These are phyloP conservation scores for Pyrochroa serraticornis DNA, from an alignment of 2,888 invertebrate species.

Conservation along the genomic window DNA sequence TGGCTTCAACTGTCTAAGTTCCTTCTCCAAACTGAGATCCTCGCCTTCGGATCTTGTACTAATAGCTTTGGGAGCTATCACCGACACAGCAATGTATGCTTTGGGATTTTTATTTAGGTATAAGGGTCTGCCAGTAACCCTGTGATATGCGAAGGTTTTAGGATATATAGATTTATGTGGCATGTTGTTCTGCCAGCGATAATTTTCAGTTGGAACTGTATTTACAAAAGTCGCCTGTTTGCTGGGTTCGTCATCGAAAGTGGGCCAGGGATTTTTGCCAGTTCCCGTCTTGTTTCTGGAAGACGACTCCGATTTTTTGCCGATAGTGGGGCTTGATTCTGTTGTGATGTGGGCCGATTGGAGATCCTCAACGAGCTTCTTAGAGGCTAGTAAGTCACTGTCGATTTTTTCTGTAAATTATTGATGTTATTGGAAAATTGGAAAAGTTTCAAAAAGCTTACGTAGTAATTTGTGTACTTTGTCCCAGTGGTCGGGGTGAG, in stretches of 20 bases:
- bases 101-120: constrained; percentile 53
- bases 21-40: constrained; percentile 51
- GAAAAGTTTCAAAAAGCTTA: constrained; percentile 39
- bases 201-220: constrained; percentile 30
- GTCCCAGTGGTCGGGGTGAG: constrained; percentile 55
- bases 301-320: constrained; percentile 19
- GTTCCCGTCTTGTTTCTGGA: constrained; percentile 11
- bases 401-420: constrained; percentile 49
- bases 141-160: constrained; percentile 56
- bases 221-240: constrained; percentile 31
- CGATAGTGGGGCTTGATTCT: constrained; percentile 1
- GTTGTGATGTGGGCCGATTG: constrained; percentile 10
- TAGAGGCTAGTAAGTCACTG: constrained; percentile 48
- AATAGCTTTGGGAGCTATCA: constrained; percentile 53
- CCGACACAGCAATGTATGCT: constrained; percentile 57
- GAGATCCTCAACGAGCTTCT: constrained; percentile 45
- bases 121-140: constrained; percentile 54
- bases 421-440: neutral
- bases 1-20: constrained; percentile 54
- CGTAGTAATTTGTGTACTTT: constrained; percentile 54
- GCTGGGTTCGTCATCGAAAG: constrained; percentile 30
- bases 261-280: constrained; percentile 39
- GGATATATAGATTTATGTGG: constrained; percentile 45
- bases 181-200: constrained; percentile 37
- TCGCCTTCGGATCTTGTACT: constrained; percentile 34